Percentiles rank a stretch among this genome's conserved stretches.
Evolutionary conservation across 2,888 invertebrate genomes (phyloP).

Genomic region (Oscheius sp.): DNA sequence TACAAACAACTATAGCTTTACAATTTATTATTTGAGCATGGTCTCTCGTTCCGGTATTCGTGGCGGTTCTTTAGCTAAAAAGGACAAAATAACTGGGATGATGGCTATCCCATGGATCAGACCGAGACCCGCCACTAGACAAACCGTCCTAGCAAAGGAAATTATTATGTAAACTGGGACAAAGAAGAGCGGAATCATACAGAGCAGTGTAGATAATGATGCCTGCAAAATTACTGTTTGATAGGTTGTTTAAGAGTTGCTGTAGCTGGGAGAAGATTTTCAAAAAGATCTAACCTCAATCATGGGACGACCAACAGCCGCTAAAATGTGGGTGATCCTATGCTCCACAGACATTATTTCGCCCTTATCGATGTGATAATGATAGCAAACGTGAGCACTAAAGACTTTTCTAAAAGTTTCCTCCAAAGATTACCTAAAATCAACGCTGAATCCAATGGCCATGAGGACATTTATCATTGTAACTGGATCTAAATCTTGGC

Average conservation of each 20-base stretch:
- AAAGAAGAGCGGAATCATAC: conserved; percentile 63
- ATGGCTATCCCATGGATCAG: conserved; percentile 61
- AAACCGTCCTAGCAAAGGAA: conserved; percentile 60
- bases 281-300: conserved; percentile 47
- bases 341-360: conserved; percentile 33
- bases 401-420: background rate
- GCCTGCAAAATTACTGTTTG: conserved; percentile 54
- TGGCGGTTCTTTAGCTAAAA: conserved; percentile 19
- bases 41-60: conserved; percentile 14
- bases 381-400: conserved; percentile 92
- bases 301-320: conserved; percentile 59
- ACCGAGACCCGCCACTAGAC: conserved; percentile 50
- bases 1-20: too few relatives aligned
- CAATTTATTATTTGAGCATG: conserved; percentile 15
- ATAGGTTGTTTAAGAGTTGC: background rate
- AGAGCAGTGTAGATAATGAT: conserved; percentile 61
- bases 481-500: conserved; percentile 62
- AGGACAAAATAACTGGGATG: conserved; percentile 55
- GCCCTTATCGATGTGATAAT: conserved; percentile 74
- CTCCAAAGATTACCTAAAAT: conserved; percentile 75
- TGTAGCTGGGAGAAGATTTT: too few relatives aligned
- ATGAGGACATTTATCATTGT: conserved; percentile 65
- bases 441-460: conserved; percentile 88
- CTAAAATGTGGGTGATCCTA: conserved; percentile 39
- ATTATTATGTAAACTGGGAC: conserved; percentile 62